These are phyloP conservation scores for Boulengeromyrus knoepffleri DNA, from an alignment of 2,113 vertebrate genomes.

Conservation along the genomic window DNA sequence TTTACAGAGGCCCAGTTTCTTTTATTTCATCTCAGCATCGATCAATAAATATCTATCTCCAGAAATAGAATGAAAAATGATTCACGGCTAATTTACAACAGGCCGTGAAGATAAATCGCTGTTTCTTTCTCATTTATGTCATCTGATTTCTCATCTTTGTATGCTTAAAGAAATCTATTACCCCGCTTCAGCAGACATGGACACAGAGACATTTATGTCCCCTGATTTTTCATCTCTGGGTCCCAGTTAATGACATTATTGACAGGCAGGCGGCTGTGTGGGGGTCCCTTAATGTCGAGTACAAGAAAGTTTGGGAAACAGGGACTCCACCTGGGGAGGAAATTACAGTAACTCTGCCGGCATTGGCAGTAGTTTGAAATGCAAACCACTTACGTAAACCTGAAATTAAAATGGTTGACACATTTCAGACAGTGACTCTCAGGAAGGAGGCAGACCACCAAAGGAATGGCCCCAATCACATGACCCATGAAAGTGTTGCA, in stretches of 20 bases:
- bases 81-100: conserved; percentile 22
- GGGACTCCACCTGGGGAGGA: background rate
- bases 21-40: conserved; percentile 24
- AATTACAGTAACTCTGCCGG: background rate
- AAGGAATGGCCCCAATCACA: background rate
- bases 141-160: conserved; percentile 20
- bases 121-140: conserved; percentile 18
- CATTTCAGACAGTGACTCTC: background rate
- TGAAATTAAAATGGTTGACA: background rate
- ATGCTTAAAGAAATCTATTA: conserved; percentile 20
- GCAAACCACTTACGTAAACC: background rate
- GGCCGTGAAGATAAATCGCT: conserved; percentile 16
- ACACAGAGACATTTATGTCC: background rate
- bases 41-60: conserved; percentile 25
- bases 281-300: background rate
- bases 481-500: background rate
- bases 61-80: conserved; percentile 27
- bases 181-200: background rate
- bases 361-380: background rate
- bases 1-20: conserved; percentile 19
- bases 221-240: background rate
- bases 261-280: background rate
- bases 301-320: background rate
- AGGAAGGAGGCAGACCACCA: background rate
- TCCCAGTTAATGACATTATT: background rate